Evolutionary conservation across 2,888 invertebrate species (phyloP), one percentile per base, ranked within the genome.

Genomic region (Drosophila merina): DNA sequence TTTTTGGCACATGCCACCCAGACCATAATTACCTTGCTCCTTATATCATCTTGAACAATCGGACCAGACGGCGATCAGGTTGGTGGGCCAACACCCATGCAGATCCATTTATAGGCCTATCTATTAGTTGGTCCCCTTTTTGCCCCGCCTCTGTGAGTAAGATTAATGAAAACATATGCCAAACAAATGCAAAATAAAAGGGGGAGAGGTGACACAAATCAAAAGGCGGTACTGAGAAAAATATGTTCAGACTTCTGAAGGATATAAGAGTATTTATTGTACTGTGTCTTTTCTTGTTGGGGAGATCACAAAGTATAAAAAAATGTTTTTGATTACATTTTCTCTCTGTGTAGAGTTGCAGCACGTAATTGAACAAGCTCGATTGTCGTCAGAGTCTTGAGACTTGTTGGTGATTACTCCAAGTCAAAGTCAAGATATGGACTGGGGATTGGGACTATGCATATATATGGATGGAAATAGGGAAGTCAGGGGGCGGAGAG

Each of bases 161-260:
- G 82, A 82, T 82, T 82, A 82, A 82, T 82, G 82, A 82, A 82
- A 88, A 82, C 82, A 82, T 73, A 74, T 82, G 88, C 83, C 74
- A 82, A 86, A 82, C 82, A 82, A 86, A 88, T 82, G 83, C 82
- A 71, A 88, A 82, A 44, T 20, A 44, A 25, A 25, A 25, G 25
- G 44, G 25, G 25, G 25, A 9, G 44, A 48, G 68, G 64, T 55
- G 69, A 68, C 69, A 66, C 68, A 68, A 66, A 54, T 67, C 40
- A 54, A 66, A 33, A 33, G 8, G 14, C 20, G 45, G 12, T 44
- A 64, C 36, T 0, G 20, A 20, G 10, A 49, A 12, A 57, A 57
- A 30, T 14, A 20, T 1, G 20, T 20, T 20, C 20, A 20, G 20
- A 20, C 20, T 20, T 20, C 20, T 20, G 20, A 20, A 20, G 20